Evolutionary conservation across 2,113 vertebrate genomes (phyloP), one percentile per base, ranked within the genome.

Genomic region (Stigmatopora argus): DNA sequence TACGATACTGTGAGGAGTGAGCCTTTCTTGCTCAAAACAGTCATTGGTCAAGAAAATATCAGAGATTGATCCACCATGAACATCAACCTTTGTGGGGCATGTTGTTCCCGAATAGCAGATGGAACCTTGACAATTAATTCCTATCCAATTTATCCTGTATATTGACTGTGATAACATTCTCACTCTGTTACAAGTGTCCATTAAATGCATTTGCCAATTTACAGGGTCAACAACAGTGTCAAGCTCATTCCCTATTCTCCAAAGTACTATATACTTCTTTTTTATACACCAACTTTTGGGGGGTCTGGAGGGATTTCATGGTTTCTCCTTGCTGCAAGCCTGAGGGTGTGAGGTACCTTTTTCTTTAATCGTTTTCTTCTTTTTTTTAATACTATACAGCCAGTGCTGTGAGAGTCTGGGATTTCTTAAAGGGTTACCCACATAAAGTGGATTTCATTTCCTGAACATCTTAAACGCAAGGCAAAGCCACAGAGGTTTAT

Each of bases 351-450:
- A 7, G 58, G 44, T 19, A 38, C 52, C 53, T 26, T 76, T 72
- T 69, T 66, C 59, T 77, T 66, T 67, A 64, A 74, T 76, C 3
- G 51, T 64, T 81, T 77, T 71, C 38, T 60, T 80, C 65, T 14
- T 38, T 64, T 67, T 62, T 63, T 65, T 77, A 73, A 73, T 75
- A 69, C 64, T 45, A 18, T 15, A 56, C 53, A 56, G 14, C 15
- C 7, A 51, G 1, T 18, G 3, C 49, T 31, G 26, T 60, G 46
- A 23, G 13, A 13, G 11, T 23, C 19, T 61, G 59, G 41, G 13
- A 73, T 45, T 51, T 52, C 71, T 59, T 74, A n/a, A 26, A 60
- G 47, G 19, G 7, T 34, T 59, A 45, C 1, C 13, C 62, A 57
- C 56, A 69, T 71, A 55, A 77, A 69, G 56, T 34, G 61, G 74